Percentiles rank a stretch among this genome's conserved stretches.
Evolutionary conservation across 2,797 vertebrate species (phyloP).

Genomic region (Ibycter americanus): DNA sequence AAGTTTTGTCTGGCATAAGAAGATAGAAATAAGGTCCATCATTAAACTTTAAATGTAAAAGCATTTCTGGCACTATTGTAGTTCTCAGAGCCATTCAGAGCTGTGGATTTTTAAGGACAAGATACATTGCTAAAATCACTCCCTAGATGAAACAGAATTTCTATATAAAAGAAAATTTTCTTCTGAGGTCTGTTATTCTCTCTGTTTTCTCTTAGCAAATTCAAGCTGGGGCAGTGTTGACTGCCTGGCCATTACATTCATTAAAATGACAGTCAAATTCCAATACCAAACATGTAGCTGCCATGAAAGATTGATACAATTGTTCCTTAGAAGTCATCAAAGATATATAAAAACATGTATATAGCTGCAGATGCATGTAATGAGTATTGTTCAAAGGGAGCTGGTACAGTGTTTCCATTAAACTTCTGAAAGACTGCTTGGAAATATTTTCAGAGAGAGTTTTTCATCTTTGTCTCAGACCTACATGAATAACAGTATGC

Average conservation of each 20-base stretch:
- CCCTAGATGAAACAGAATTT: not conserved
- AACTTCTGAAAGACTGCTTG: not conserved
- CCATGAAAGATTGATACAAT: not conserved
- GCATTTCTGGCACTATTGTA: not conserved
- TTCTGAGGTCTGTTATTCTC: not conserved
- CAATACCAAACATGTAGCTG: not conserved
- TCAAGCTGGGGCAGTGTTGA: not conserved
- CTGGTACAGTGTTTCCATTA: not conserved
- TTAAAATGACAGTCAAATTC: not conserved
- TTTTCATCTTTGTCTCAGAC: not conserved
- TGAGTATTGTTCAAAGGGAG: not conserved
- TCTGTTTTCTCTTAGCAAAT: not conserved
- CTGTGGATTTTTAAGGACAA: not conserved
- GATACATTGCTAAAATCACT: not conserved
- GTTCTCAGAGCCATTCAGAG: not conserved
- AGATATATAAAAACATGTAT: not conserved
- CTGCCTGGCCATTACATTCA: not conserved
- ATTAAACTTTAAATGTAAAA: not conserved
- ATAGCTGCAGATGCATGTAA: not conserved
- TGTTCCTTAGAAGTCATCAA: not conserved
- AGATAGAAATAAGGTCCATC: not conserved
- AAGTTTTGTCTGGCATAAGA: not conserved
- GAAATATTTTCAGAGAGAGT: not conserved
- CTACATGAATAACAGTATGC: not conserved
- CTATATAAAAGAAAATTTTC: not conserved